These are phyloP conservation scores for Mus pahari DNA, from an alignment of 2,113 vertebrate genomes.

Conservation along the genomic window DNA sequence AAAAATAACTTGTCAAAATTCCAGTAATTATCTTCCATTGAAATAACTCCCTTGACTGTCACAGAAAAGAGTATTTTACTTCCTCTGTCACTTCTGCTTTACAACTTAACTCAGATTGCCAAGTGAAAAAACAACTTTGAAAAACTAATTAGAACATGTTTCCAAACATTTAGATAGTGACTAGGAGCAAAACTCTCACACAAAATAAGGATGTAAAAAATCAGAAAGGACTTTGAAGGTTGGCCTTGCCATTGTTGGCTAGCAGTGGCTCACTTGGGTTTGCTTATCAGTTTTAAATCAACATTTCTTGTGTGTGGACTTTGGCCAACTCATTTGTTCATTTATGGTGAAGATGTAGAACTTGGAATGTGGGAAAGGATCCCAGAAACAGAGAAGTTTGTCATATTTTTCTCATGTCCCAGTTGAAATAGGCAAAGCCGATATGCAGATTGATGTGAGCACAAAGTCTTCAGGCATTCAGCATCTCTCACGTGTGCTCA, in stretches of 20 bases:
- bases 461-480: not conserved
- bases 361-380: not conserved
- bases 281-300: not conserved
- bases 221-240: not conserved
- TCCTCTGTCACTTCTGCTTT: not conserved
- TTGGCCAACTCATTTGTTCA: not conserved
- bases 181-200: not conserved
- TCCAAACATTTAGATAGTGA: not conserved
- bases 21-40: not conserved
- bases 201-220: not conserved
- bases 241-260: not conserved
- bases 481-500: not conserved
- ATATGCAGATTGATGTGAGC: not conserved
- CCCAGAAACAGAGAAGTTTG: not conserved
- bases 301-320: not conserved
- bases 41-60: not conserved
- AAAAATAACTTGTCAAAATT: not conserved
- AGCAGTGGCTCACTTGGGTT: not conserved
- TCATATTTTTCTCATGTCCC: not conserved
- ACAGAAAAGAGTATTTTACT: not conserved
- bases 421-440: not conserved
- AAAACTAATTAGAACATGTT: constrained; percentile 4
- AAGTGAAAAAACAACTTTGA: constrained; percentile 14
- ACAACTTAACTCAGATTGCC: not conserved
- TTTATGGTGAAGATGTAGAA: not conserved